phyloP scores from a whole-genome alignment of 2,113 vertebrate genomes.

The Petrocephalus zakoni region DNA sequence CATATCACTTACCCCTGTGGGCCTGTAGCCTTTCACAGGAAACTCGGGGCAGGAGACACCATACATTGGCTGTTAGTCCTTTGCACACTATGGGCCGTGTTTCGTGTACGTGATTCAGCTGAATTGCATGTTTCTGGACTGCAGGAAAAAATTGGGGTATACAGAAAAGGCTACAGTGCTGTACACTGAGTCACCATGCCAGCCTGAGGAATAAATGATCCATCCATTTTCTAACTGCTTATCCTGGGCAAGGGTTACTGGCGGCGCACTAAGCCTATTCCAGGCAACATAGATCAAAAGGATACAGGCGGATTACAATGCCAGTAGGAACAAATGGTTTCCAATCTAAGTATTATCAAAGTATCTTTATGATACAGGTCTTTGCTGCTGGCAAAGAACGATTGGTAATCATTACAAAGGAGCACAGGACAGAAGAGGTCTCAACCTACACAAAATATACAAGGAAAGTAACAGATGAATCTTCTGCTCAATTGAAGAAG shows the following conservation, averaged over 20 bases:
- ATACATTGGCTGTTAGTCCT: background rate
- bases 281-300: background rate
- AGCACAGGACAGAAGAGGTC: background rate
- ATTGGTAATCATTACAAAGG: background rate
- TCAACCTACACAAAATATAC: background rate
- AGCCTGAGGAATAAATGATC: background rate
- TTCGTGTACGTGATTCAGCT: background rate
- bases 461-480: background rate
- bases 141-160: background rate
- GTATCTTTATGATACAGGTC: background rate
- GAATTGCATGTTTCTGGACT: background rate
- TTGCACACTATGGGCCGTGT: background rate
- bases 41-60: no score
- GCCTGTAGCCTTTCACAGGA: no score
- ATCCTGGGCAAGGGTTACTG: background rate
- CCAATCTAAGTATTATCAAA: background rate
- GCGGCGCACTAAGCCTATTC: background rate
- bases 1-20: background rate
- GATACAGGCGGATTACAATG: background rate
- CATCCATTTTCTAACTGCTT: background rate
- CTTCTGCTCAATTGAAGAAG: background rate
- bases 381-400: background rate
- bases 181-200: background rate
- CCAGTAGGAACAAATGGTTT: background rate
- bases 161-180: background rate